Percentiles rank a stretch among this genome's conserved stretches.
Conservation (phyloP, 2,797 vertebrate genomes). For the Enteromius afrohamiltoni region DNA sequence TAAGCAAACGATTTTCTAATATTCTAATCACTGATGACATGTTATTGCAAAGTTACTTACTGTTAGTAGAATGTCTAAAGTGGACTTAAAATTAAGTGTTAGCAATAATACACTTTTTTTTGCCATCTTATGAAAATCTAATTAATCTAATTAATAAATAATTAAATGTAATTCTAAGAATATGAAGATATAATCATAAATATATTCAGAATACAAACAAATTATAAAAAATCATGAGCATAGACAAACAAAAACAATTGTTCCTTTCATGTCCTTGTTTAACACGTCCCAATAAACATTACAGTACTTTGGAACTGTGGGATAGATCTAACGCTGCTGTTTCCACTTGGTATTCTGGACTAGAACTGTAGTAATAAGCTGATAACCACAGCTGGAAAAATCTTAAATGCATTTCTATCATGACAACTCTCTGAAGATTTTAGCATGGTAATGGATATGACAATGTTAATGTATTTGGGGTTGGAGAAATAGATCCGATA, state of each 20-base stretch:
- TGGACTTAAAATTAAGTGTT: no score
- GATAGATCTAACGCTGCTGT: neutral
- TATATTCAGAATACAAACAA: neutral
- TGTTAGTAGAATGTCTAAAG: no score
- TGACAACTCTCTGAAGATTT: neutral
- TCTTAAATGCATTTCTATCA: neutral
- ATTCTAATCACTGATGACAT: no score
- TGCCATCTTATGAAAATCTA: no score
- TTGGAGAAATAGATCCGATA: neutral
- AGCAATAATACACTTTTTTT: no score
- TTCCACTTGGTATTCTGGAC: neutral
- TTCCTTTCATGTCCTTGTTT: neutral
- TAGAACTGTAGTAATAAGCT: neutral
- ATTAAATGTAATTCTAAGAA: neutral
- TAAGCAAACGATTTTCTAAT: no score
- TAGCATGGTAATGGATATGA: neutral
- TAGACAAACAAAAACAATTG: neutral
- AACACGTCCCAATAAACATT: neutral
- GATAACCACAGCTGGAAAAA: neutral
- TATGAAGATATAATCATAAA: neutral
- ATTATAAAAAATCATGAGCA: neutral
- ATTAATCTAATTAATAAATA: neutral
- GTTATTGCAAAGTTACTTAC: no score
- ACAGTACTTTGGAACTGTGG: neutral
- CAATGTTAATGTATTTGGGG: neutral